These are phyloP conservation scores for Orchestes rusci DNA, from an alignment of 2,888 invertebrate species.

Conservation along the genomic window DNA sequence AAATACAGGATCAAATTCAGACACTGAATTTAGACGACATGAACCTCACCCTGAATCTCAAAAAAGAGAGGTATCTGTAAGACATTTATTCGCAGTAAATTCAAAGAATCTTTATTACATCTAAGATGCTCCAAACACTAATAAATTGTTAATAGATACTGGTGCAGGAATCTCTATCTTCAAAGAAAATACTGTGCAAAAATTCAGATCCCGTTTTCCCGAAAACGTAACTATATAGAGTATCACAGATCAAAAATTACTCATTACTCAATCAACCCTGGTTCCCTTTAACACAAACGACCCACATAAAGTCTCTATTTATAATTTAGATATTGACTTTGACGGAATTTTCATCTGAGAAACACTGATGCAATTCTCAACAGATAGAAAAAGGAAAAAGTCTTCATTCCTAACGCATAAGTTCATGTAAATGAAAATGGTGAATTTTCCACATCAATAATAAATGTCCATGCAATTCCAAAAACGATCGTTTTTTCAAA, in stretches of 20 bases:
- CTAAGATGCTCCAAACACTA: too few relatives aligned
- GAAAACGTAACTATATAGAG: constrained; percentile 11
- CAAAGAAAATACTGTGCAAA: constrained; percentile 8
- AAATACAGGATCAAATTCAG: too few relatives aligned
- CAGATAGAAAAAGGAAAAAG: constrained; percentile 7
- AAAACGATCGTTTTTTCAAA: background rate
- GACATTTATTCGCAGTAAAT: too few relatives aligned
- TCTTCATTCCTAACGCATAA: too few relatives aligned
- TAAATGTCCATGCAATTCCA: too few relatives aligned
- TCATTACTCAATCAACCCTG: constrained; percentile 10
- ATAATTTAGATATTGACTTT: constrained; percentile 8
- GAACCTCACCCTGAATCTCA: too few relatives aligned
- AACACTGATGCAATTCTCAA: constrained; percentile 6
- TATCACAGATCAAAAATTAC: constrained; percentile 12
- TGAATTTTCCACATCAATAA: too few relatives aligned
- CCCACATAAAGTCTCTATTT: constrained; percentile 9
- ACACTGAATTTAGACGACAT: too few relatives aligned
- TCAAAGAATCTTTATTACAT: too few relatives aligned
- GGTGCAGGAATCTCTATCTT: constrained; percentile 17
- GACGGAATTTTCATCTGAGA: constrained; percentile 12
- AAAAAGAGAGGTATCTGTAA: too few relatives aligned
- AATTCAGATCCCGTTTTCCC: constrained; percentile 1
- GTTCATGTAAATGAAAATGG: too few relatives aligned
- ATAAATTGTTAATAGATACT: constrained; percentile 10
- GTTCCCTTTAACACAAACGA: constrained; percentile 6